Evolutionary conservation across 64 coral and sea anemone genomes (phyloP).

Genomic region (Hydrozoanthus tunicans): DNA sequence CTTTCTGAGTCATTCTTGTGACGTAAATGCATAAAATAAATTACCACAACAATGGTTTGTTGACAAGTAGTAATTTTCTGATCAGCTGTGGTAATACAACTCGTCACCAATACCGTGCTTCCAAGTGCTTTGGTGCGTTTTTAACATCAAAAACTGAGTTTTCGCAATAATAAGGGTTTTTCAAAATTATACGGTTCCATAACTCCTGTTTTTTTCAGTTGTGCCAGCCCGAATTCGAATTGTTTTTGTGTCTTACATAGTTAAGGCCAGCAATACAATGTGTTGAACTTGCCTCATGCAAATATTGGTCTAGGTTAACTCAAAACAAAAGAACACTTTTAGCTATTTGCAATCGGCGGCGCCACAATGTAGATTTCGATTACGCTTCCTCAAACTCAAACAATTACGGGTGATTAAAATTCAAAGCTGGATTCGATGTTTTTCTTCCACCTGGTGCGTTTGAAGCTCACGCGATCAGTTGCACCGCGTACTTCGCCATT

Average conservation of each 20-base stretch:
- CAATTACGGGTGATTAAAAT: slow-evolving; percentile 30
- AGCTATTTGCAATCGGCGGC: slow-evolving; percentile 30
- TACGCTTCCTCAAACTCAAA: slow-evolving; percentile 34
- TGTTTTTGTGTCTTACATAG: background rate
- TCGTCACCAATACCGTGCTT: background rate
- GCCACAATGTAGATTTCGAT: background rate
- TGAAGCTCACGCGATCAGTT: slow-evolving; percentile 30
- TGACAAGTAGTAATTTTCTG: slow-evolving; percentile 43
- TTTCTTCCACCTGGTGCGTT: background rate
- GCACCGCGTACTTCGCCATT: background rate
- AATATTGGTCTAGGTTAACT: slow-evolving; percentile 11
- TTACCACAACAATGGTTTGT: slow-evolving; percentile 46
- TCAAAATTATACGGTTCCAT: no score
- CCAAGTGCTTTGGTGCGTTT: background rate
- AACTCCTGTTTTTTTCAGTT: no score
- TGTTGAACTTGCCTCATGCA: background rate
- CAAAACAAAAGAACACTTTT: slow-evolving; percentile 15
- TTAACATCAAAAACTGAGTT: no score
- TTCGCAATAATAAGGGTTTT: no score
- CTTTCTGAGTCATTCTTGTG: slow-evolving; percentile 25
- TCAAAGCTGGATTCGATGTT: background rate
- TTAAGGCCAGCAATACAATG: background rate
- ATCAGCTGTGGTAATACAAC: background rate
- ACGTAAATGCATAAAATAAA: slow-evolving; percentile 57
- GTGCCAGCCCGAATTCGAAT: background rate